Base-by-base conservation (phyloP, 2,888 invertebrate species). In the Heliconius ismenius region DNA sequence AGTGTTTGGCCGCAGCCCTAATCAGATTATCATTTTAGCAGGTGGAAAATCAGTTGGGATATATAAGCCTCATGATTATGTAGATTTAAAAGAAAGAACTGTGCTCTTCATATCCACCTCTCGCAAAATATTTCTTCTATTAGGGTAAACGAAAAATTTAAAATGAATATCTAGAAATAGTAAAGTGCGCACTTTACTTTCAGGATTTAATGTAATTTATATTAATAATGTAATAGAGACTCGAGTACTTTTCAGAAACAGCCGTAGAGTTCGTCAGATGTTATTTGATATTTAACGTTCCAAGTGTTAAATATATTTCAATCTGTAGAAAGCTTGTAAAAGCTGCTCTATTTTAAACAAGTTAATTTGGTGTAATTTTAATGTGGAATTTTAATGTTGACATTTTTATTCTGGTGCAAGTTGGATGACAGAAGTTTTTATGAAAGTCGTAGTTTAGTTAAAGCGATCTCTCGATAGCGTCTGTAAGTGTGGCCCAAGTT, bases 401-500 rank as follows among this genome's bases (percentile, higher is more conserved):
- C 39, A 75, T 75, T 75, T 70, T 72, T 65, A 67, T 76, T 68
- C 18, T 28, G 24, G 70, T 73, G 65, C 60, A 72, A 58, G 60
- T 43, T 21, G 73, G 73, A 70, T 63, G 79, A 72, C 73, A 65
- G 72, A 77, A 77, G 60, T 75, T 79, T 77, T 79, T 76, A 70
- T 78, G 69, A 63, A 68, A 75, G 79, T 76, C 65, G 73, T 24
- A 13, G 67, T 76, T 88, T 82, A 80, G 83, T 79, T 80, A 84
- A 84, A 87, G 82, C 83, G 83, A 43, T 72, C 74, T 72, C 74
- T 39, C 73, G 73, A 86, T 87, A 86, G 84, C 84, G 83, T 83
- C 81, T 81, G 84, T 86, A 86, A 88, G 87, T 87, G 85, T 84
- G 85, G 85, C 83, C 85, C 79, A 88, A 90, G 88, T 91, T 88